Evolutionary conservation across 2,113 vertebrate species (phyloP), one percentile per base, ranked within the genome.

Genomic region (Bubo bubo): DNA sequence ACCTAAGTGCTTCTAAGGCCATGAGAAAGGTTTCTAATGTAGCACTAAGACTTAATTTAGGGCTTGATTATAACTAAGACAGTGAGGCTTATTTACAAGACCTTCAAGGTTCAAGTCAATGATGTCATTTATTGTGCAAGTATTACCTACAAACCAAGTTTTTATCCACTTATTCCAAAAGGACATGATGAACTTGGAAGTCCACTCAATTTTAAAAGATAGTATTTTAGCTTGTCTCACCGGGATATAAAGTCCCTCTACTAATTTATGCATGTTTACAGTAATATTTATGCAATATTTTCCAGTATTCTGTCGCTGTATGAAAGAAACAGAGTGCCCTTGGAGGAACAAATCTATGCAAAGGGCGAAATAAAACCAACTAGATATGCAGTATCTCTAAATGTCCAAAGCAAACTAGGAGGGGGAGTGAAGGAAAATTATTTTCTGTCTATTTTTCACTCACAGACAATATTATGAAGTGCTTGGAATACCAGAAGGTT

Each of bases 381-480:
- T 62, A 76, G 84, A 90, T 82, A 88, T 2, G 59, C 14, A 50
- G 10, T 66, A 66, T 52, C 50, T 84, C 59, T 81, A 35, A 62
- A 86, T 30, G 67, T 60, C 32, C 80, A 79, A 84, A 79, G 87
- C 35, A 70, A 93, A 73, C 18, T 50, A 73, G 37, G n/a, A 76
- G 55, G 49, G 11, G 34, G 76, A 91, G 74, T 55, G 45, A 87
- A 79, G 55, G n/a, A 73, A 91, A 82, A 90, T 35, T 16, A 68
- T 70, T 85, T 64, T 91, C 62, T 93, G 70, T 30, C 84, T 50
- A 58, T 85, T 95, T 79, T 94, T 85, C 66, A 55, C 41, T 94
- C 74, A 67, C 70, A 82, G 77, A 94, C 79, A 95, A 76, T 91
- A 89, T 91, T 91, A 79, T 59, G 58, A 95, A 94, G 85, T 94